Percentiles rank a stretch among this genome's conserved stretches.
Evolutionary conservation across 1,140 invertebrate species (phyloP).

Genomic region (Lepidurus apus): DNA sequence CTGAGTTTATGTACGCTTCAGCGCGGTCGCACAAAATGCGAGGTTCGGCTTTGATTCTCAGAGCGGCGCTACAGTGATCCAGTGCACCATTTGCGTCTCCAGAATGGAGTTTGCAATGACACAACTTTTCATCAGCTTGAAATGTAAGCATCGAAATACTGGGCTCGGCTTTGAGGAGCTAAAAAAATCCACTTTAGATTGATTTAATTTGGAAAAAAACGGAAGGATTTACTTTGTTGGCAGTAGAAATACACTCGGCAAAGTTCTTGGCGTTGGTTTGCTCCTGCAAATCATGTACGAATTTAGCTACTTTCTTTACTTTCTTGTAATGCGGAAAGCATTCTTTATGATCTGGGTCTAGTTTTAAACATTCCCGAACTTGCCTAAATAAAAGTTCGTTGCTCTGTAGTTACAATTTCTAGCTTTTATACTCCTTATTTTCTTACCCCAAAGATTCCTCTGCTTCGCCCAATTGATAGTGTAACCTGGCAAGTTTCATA

Average conservation of each 20-base stretch:
- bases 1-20: constrained; percentile 81
- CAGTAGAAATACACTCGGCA: constrained; percentile 66
- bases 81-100: constrained; percentile 59
- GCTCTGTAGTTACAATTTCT: background rate
- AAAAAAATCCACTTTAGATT: constrained; percentile 33
- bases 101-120: constrained; percentile 65
- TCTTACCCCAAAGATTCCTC: constrained; percentile 79
- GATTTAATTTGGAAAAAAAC: constrained; percentile 30
- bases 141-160: constrained; percentile 65
- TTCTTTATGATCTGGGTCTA: constrained; percentile 95
- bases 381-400: constrained; percentile 55
- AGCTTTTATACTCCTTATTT: background rate
- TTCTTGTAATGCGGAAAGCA: constrained; percentile 97
- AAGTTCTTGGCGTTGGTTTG: constrained; percentile 63
- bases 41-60: constrained; percentile 70
- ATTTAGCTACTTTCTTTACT: constrained; percentile 90
- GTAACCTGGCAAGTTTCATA: constrained; percentile 70
- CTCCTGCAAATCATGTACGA: constrained; percentile 66
- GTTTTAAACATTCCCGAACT: constrained; percentile 92
- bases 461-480: constrained; percentile 87
- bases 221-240: constrained; percentile 54
- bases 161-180: constrained; percentile 62
- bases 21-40: constrained; percentile 82
- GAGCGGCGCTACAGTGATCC: constrained; percentile 68
- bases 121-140: constrained; percentile 65